phyloP scores from a whole-genome alignment of 1,140 invertebrate genomes.

The Trichonephila inaurata region DNA sequence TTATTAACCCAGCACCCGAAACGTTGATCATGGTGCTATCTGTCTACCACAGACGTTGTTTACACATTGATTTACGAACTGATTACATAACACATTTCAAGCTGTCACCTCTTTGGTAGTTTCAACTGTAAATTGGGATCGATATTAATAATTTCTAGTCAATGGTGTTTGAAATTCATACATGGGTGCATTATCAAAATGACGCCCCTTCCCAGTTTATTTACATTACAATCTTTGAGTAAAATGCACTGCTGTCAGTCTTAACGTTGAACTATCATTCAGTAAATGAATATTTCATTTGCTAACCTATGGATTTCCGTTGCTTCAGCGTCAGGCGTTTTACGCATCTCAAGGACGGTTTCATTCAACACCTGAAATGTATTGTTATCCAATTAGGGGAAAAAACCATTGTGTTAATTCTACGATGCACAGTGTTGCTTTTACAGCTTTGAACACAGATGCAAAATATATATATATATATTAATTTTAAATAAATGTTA shows the following conservation, averaged over 20 bases:
- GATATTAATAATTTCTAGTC: constrained; percentile 18
- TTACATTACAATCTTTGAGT: constrained; percentile 22
- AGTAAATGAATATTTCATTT: background rate
- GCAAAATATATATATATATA: no score
- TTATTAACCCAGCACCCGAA: background rate
- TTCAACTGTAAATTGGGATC: background rate
- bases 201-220: background rate
- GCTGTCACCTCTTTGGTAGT: constrained; percentile 10
- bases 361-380: background rate
- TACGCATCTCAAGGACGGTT: background rate
- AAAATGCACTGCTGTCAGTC: background rate
- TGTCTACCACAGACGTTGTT: background rate
- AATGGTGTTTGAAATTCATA: background rate
- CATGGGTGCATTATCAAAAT: background rate
- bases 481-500: no score
- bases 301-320: background rate
- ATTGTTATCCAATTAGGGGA: background rate
- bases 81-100: constrained; percentile 35
- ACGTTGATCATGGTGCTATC: background rate
- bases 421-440: no score
- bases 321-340: background rate
- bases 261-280: background rate
- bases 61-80: constrained; percentile 20
- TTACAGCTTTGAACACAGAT: no score
- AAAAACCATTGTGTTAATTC: background rate